Evolutionary conservation across 2,113 vertebrate species (phyloP), one percentile per base, ranked within the genome.

Genomic region (Riparia riparia): DNA sequence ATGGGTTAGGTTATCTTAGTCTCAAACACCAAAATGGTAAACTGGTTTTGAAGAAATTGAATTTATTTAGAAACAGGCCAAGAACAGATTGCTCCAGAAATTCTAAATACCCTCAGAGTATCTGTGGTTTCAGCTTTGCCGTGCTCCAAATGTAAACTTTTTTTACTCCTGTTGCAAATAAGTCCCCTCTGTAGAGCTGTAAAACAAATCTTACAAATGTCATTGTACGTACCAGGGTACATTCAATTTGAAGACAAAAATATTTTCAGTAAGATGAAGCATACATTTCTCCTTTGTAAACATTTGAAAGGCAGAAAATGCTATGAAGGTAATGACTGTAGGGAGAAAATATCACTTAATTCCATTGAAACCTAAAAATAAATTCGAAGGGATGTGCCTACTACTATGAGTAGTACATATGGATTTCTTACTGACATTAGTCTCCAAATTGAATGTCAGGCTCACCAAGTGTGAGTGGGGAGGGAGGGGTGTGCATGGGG

Each of bases 381-480:
- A 97, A 96, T 58, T 83, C 49, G 60, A 95, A 87, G 96, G 93
- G 74, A 31, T 95, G 90, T 90, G 76, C 77, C 57, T 77, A 14
- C 64, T 68, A 72, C 90, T 95, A 70, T 89, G 44, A 93, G 90
- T 88, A 96, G 84, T 60, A 73, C 10, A 4, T 97, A 97, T 97
- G 86, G 98, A 98, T 98, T 98, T 98, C 96, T 96, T 96, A 91
- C 97, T 98, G 98, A 97, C 97, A 98, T 97, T 98, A 95, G 90
- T 98, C 97, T 97, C 96, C 79, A 93, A 94, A 97, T 57, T 97
- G 97, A 98, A 98, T 98, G 97, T 97, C 97, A 98, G 89, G 90
- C 89, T 98, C 20, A 11, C 89, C 34, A 92, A 94, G 97, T 97
- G 94, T 10, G 19, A 86, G 41, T 31, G 17, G 17, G 49, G 2